Percentiles rank a stretch among this genome's conserved stretches.
phyloP scores from a whole-genome alignment of 2,888 invertebrate genomes.

The Nebria salina region DNA sequence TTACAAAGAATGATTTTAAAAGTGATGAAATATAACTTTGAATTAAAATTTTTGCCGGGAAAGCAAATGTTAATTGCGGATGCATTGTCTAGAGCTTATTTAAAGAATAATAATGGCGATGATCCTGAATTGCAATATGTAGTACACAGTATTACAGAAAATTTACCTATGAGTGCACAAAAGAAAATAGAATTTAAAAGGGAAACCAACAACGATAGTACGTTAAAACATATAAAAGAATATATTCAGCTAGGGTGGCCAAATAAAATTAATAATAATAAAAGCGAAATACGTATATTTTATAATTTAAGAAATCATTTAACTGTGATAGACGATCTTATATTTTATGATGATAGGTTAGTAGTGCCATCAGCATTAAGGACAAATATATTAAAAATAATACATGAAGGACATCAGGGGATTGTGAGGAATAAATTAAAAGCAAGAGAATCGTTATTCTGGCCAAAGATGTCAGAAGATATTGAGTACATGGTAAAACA shows the following conservation, averaged over 20 bases:
- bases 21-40: constrained; percentile 50
- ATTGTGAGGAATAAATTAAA: constrained; percentile 45
- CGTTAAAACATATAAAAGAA: constrained; percentile 31
- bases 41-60: constrained; percentile 51
- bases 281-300: constrained; percentile 27
- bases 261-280: constrained; percentile 19
- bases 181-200: constrained; percentile 28
- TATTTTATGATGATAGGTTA: too few relatives aligned
- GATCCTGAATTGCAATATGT: constrained; percentile 24
- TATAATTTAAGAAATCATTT: constrained; percentile 41
- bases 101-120: constrained; percentile 26
- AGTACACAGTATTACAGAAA: constrained; percentile 30
- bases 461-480: constrained; percentile 42
- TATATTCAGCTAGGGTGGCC: constrained; percentile 37
- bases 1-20: constrained; percentile 49
- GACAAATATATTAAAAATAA: constrained; percentile 21
- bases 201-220: constrained; percentile 25
- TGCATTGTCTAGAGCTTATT: constrained; percentile 38
- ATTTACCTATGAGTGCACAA: not conserved
- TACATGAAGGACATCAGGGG: constrained; percentile 41
- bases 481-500: constrained; percentile 32
- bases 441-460: constrained; percentile 41
- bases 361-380: too few relatives aligned
- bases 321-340: not conserved
- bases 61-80: constrained; percentile 49